Evolutionary conservation across 2,888 invertebrate species (phyloP).

Genomic region (Cyrtodaria siliqua): DNA sequence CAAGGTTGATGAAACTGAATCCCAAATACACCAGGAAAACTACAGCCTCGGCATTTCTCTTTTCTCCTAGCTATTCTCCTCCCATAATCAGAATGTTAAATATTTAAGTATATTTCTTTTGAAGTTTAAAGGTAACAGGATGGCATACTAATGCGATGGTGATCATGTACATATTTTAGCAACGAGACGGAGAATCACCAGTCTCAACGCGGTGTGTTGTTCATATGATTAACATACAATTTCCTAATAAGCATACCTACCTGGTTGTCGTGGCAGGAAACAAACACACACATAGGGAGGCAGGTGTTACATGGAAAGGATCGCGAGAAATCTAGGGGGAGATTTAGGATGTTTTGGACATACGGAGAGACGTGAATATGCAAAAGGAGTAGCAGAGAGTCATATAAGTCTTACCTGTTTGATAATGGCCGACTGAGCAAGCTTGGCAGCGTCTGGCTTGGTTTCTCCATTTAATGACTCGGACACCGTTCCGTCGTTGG

Average conservation of each 20-base stretch:
- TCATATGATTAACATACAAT: slow-evolving; percentile 82
- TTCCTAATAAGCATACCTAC: slow-evolving; percentile 67
- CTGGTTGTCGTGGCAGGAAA: neutral
- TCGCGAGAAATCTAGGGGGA: neutral
- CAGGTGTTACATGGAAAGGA: neutral
- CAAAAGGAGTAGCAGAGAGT: neutral
- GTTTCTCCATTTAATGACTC: slow-evolving; percentile 83
- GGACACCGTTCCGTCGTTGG: slow-evolving; percentile 79
- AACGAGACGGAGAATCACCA: slow-evolving; percentile 44
- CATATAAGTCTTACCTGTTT: slow-evolving; percentile 80
- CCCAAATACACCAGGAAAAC: too few species aligned
- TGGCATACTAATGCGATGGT: slow-evolving; percentile 29
- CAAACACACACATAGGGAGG: neutral
- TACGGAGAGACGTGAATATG: neutral
- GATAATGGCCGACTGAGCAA: slow-evolving; percentile 85
- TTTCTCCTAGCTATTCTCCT: neutral
- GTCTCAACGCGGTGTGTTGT: slow-evolving; percentile 27
- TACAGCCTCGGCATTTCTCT: too few species aligned
- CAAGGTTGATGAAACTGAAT: too few species aligned
- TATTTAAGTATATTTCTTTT: slow-evolving; percentile 52
- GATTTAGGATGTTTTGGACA: neutral
- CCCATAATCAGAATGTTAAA: slow-evolving; percentile 40
- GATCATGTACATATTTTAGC: slow-evolving; percentile 68
- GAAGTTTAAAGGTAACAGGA: slow-evolving; percentile 20
- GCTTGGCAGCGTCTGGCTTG: slow-evolving; percentile 83